A percentile compares a stretch with the other conserved stretches of the same genome.
These are phyloP conservation scores for Coreius guichenoti DNA, from an alignment of 2,797 vertebrate species.

Conservation along the genomic window DNA sequence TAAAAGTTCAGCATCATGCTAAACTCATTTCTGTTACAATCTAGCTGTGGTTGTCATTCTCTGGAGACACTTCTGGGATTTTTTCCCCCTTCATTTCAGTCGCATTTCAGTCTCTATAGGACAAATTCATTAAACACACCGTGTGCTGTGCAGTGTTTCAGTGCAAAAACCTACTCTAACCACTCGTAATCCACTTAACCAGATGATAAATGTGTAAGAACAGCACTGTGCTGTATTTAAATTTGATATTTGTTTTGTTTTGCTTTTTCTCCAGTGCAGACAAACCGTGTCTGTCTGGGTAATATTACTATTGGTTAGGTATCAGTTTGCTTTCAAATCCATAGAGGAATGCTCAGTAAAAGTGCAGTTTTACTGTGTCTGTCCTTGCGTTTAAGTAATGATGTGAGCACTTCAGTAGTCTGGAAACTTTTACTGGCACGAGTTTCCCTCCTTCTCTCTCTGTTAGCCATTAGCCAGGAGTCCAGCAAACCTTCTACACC, in stretches of 20 bases:
- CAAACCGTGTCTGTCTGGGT: not conserved
- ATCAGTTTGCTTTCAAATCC: not conserved
- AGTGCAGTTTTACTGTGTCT: not conserved
- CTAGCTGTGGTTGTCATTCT: not conserved
- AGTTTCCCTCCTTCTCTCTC: constrained; percentile 37
- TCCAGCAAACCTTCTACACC: constrained; percentile 38
- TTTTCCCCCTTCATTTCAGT: not conserved
- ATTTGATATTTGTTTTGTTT: not conserved
- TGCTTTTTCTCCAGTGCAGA: not conserved
- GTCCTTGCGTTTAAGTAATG: constrained; percentile 15
- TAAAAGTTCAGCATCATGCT: constrained; percentile 21
- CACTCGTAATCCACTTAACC: not conserved
- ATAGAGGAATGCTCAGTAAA: not conserved
- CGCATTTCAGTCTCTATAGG: not conserved
- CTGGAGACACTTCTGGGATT: not conserved
- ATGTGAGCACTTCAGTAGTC: constrained; percentile 23
- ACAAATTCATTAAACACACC: not conserved
- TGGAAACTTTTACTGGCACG: constrained; percentile 48
- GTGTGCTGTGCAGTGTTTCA: not conserved
- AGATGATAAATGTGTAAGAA: not conserved
- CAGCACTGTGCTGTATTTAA: not conserved
- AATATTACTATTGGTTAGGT: not conserved
- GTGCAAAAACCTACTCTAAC: not conserved
- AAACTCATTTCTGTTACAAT: not conserved
- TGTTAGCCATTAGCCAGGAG: constrained; percentile 50